Evolutionary conservation across 2,113 vertebrate species (phyloP), one percentile per base, ranked within the genome.

Genomic region (Percopsis transmontana): DNA sequence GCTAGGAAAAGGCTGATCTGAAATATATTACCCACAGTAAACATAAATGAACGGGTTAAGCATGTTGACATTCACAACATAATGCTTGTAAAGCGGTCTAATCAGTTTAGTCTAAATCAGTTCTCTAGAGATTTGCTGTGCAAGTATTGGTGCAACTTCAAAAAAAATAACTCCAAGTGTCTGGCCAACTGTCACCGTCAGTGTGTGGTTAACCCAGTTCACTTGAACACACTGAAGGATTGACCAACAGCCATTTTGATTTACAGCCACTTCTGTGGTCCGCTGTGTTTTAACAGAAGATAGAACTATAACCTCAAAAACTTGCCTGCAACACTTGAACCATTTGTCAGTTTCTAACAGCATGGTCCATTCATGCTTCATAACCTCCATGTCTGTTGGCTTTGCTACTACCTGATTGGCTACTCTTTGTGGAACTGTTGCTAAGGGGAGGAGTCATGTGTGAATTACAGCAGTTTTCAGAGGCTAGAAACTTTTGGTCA

Each of bases 221-320:
- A 82, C 79, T 59, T 21, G 62, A 89, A 74, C 81, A 81, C 80
- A 75, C 59, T 72, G 62, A 82, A 68, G 55, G 76, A 14, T 62
- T 82, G 74, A 85, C 76, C 75, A 82, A 69, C 76, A 69, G 77
- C 67, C 76, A 88, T 90, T 85, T 89, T 84, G 83, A 70, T 66
- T 61, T 62, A 57, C 48, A 74, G 62, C 47, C 65, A 58, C 76
- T 71, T 76, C 59, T 73, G 27, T 21, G 70, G 68, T 12, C 61
- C 58, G 68, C 81, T 87, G 83, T 79, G 58, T 69, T 63, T 21
- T 55, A 50, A 44, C 62, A 58, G 33, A 66, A 62, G 79, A 19
- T 8, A 69, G 18, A 23, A 52, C 68, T 21, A 69, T 56, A 68
- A 59, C 58, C 42, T 79, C 15, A 2, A 24, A 39, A 68, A 54